A percentile compares a stretch with the other conserved stretches of the same genome.
These are phyloP conservation scores for Calephelis nemesis DNA, from an alignment of 1,140 invertebrate genomes.

Conservation along the genomic window DNA sequence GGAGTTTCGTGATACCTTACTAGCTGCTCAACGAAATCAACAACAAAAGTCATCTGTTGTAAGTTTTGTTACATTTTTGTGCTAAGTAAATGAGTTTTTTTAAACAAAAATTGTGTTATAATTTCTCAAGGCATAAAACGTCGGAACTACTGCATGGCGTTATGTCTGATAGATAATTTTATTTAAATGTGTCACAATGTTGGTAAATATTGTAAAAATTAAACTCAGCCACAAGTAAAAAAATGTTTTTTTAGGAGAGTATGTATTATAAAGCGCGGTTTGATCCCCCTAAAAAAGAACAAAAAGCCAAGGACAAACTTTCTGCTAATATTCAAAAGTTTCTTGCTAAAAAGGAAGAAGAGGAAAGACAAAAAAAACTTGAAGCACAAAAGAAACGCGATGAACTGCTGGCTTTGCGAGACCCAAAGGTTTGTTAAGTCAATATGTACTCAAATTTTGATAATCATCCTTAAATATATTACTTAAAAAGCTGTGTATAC, in stretches of 20 bases:
- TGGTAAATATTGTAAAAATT: not conserved
- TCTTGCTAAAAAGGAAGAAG: slow-evolving; percentile 88
- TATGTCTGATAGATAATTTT: no score
- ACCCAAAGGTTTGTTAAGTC: slow-evolving; percentile 80
- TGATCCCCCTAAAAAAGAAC: slow-evolving; percentile 89
- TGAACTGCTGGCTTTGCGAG: slow-evolving; percentile 85
- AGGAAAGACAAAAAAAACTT: slow-evolving; percentile 83
- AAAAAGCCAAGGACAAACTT: slow-evolving; percentile 82
- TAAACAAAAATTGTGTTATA: no score
- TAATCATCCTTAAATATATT: no score
- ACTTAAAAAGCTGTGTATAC: no score
- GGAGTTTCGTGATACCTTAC: slow-evolving; percentile 71
- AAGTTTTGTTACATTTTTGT: slow-evolving; percentile 57
- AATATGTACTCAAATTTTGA: no score
- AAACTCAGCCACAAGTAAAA: not conserved
- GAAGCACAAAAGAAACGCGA: slow-evolving; percentile 83
- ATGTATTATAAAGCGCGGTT: slow-evolving; percentile 87
- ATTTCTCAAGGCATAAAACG: no score
- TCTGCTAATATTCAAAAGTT: slow-evolving; percentile 91
- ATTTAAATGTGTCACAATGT: not conserved
- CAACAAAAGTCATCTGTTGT: slow-evolving; percentile 76
- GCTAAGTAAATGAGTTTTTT: slow-evolving; percentile 9
- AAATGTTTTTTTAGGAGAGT: slow-evolving; percentile 46
- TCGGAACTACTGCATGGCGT: no score
- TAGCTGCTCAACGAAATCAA: slow-evolving; percentile 75